Base-by-base conservation (phyloP, 1,140 invertebrate species). In the Sitodiplosis mosellana region DNA sequence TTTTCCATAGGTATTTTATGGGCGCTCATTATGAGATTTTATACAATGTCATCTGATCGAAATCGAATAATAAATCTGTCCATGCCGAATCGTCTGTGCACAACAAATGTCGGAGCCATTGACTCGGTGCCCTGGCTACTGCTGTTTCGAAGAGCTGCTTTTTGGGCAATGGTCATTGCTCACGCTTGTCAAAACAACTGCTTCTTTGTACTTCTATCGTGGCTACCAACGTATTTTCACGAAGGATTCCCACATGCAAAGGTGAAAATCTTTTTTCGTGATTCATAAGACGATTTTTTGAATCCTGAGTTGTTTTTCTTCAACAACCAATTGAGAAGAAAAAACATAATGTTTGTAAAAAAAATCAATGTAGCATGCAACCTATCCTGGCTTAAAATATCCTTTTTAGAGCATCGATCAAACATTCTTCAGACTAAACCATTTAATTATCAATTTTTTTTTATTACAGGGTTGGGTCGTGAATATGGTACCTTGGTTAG, bases 101-200 rank as follows among this genome's bases (percentile, higher is more conserved):
- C 43, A 17, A 14, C 20, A 22, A 14, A 43, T 19, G 22, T 22
- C 15, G 10, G 11, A 2, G 51, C 53, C 1, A 59, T 56, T 14
- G 41, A 56, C 2, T 43, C 57, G 1, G 62, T 65, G 6, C 63
- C 63, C 12, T 65, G 63, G 63, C 37, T 64, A 34, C 54, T 56
- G 11, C 59, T 63, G 48, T 63, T 65, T 18, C 49, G 55, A 27
- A 52, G 53, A 0, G 21, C 58, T 14, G 56, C 60, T 10, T 61
- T 58, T 54, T 82, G 81, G 81, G 77, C 65, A 54, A 82, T 65
- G 52, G 69, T 81, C 2, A 64, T 80, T 53, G 77, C 77, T 45
- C 80, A 84, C 62, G 78, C 81, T 52, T 80, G 78, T 61, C 76
- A 81, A 65, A 81, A 78, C 58, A 83, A 83, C 65, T 78, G 78